Evolutionary conservation across 2,888 invertebrate species (phyloP), one percentile per base, ranked within the genome.

Genomic region (Odontothrips loti): DNA sequence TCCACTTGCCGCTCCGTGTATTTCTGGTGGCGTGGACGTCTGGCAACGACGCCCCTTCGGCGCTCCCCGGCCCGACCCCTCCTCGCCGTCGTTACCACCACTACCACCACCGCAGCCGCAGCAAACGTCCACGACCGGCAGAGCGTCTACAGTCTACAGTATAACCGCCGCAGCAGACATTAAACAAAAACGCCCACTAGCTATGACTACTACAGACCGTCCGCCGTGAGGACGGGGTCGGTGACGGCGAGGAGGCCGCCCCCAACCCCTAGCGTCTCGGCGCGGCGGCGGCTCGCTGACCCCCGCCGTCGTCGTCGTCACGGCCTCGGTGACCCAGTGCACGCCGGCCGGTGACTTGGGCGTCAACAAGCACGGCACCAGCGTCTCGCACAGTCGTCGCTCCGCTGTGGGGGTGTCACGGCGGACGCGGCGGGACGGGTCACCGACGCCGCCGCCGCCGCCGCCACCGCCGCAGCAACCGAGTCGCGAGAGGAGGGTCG

Each of bases 11-110:
- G 23, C 68, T 75, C 68, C 68, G 68, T 75, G 68, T 75, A 75
- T 75, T 75, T 75, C 68, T 75, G 68, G 68, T 75, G 68, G 68
- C 68, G 27, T 8, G 23, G 68, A 75, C 68, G 68, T 75, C 68
- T 75, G 68, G 68, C 68, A 75, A 75, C 68, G 68, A 27, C 68
- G 68, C 12, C 58, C 23, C 20, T 17, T 58, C 58, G 58, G 17
- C 27, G 68, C 27, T 23, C 58, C 68, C 58, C 58, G 9, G 23
- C 27, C 68, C 27, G 9, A 10, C 68, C 68, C 10, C 10, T 11
- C 68, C 68, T 6, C 68, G 23, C 68, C 68, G 17, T 20, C 58
- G 58, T 15, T 27, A 12, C 68, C 27, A 23, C 27, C 68, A 75
- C 68, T 27, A 12, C 68, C 27, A 23, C 27, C 68, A 75, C 68